phyloP scores from a whole-genome alignment of 2,888 invertebrate species.

The Macrosiphum euphorbiae region DNA sequence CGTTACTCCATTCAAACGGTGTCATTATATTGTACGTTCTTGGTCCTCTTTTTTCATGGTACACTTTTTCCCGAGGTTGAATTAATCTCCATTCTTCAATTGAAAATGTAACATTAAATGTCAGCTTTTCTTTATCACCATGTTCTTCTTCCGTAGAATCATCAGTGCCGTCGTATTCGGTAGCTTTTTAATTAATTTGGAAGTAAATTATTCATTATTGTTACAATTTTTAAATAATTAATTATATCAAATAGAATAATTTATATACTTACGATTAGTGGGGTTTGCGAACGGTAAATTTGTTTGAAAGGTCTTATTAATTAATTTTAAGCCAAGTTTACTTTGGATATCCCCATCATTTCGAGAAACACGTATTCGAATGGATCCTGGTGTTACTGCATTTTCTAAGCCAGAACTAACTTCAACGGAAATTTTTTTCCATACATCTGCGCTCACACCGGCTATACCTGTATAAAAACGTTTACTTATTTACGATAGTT shows the following conservation, averaged over 20 bases:
- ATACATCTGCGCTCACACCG: not conserved
- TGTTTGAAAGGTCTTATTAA: not conserved
- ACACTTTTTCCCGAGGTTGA: not conserved
- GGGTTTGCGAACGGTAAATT: not conserved
- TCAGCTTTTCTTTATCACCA: not conserved
- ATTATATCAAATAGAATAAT: not conserved
- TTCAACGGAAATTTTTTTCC: not conserved
- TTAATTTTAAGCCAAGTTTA: not conserved
- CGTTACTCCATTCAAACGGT: not conserved
- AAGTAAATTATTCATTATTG: not conserved
- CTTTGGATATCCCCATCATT: not conserved
- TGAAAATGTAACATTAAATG: not conserved
- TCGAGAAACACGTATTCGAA: not conserved
- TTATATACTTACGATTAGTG: not conserved
- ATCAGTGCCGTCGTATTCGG: not conserved
- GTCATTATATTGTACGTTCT: conserved; percentile 1
- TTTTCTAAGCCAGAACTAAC: not conserved
- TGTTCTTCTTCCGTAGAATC: not conserved
- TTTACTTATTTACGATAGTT: too few species aligned
- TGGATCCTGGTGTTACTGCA: not conserved
- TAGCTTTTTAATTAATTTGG: not conserved
- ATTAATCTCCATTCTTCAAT: not conserved
- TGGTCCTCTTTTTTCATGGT: not conserved
- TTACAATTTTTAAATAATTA: not conserved
- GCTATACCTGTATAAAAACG: not conserved